phyloP scores from a whole-genome alignment of 2,888 invertebrate genomes.

The Calephelis perditalis region DNA sequence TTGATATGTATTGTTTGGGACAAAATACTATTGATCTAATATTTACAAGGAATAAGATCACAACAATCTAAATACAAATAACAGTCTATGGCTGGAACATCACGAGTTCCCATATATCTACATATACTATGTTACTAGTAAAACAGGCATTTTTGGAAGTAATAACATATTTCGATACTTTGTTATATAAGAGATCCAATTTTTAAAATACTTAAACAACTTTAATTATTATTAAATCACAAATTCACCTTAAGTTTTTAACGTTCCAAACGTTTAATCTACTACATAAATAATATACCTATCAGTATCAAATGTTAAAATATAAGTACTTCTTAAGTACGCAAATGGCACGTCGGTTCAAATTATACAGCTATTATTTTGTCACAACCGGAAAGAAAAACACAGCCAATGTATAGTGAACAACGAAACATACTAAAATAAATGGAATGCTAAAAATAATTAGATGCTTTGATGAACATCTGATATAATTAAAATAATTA shows the following conservation, averaged over 20 bases:
- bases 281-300: too few relatives aligned
- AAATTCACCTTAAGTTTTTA: neutral
- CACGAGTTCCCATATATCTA: neutral
- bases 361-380: constrained; percentile 12
- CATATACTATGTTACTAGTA: neutral
- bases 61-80: neutral
- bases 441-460: constrained; percentile 5
- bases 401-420: constrained; percentile 20
- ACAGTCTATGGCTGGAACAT: neutral
- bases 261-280: constrained; percentile 2
- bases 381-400: constrained; percentile 28
- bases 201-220: neutral
- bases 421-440: constrained; percentile 14
- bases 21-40: constrained; percentile 3
- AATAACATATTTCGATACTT: neutral
- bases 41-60: neutral
- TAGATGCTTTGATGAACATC: neutral
- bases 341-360: constrained; percentile 16
- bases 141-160: constrained; percentile 8
- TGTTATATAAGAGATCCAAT: constrained; percentile 2
- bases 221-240: neutral
- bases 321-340: constrained; percentile 11
- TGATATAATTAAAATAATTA: too few relatives aligned
- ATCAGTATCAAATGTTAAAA: constrained; percentile 13
- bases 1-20: constrained; percentile 10